Evolutionary conservation across 2,113 vertebrate species (phyloP).

Genomic region (Psammodynastes pulverulentus): DNA sequence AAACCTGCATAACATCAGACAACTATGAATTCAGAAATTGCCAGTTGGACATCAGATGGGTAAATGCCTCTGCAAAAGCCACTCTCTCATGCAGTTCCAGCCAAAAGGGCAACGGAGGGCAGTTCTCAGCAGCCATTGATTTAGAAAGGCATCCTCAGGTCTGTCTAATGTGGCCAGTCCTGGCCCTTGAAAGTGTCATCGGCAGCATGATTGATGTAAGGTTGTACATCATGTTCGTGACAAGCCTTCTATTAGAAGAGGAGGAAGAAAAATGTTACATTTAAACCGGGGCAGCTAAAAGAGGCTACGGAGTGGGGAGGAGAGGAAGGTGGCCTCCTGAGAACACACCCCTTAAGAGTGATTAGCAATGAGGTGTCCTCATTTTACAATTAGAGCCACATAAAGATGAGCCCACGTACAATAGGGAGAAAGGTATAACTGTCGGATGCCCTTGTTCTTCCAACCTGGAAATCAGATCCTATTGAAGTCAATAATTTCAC

Average conservation of each 20-base stretch:
- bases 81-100: background rate
- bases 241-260: background rate
- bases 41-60: background rate
- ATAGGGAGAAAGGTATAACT: background rate
- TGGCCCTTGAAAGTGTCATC: background rate
- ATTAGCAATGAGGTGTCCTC: background rate
- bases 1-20: background rate
- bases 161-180: background rate
- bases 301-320: background rate
- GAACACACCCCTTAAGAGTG: background rate
- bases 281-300: background rate
- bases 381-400: background rate
- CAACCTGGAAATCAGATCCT: background rate
- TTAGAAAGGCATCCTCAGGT: background rate
- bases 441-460: background rate
- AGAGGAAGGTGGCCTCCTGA: background rate
- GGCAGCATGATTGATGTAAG: background rate
- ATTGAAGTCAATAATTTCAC: background rate
- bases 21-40: background rate
- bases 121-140: background rate
- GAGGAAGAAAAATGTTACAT: background rate
- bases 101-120: background rate
- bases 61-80: background rate
- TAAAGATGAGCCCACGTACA: background rate
- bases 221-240: background rate